Percentiles rank a stretch among this genome's conserved stretches.
Conservation (phyloP, 2,797 vertebrate species). For the Acropternis orthonyx region DNA sequence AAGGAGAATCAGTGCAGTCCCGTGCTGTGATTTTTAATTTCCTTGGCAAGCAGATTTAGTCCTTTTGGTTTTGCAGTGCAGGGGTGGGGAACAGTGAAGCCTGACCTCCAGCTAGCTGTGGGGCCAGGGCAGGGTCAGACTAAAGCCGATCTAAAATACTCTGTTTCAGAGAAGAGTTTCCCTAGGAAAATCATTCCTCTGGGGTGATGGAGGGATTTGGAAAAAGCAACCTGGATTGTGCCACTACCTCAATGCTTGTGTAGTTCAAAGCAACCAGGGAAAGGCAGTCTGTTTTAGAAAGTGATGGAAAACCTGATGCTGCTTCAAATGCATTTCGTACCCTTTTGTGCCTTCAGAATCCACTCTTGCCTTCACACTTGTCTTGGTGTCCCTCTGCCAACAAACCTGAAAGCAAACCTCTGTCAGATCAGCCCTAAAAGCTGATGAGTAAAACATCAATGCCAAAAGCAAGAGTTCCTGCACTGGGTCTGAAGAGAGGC, state of each 20-base stretch:
- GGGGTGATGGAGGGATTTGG: background rate
- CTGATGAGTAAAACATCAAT: background rate
- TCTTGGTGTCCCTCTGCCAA: background rate
- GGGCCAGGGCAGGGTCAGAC: background rate
- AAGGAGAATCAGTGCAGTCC: background rate
- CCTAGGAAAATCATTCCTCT: background rate
- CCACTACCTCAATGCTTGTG: background rate
- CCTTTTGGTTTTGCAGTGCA: background rate
- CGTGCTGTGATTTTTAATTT: accelerated
- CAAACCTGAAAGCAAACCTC: background rate
- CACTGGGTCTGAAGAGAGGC: background rate
- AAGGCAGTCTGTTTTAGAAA: background rate
- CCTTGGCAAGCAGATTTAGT: background rate
- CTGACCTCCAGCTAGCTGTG: accelerated
- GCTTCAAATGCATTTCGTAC: background rate
- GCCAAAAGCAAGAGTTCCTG: background rate
- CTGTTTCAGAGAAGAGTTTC: background rate
- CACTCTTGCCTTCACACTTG: background rate
- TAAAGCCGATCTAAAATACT: background rate
- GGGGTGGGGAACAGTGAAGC: too few species aligned
- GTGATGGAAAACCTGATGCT: background rate
- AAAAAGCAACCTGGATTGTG: background rate
- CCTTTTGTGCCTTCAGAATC: background rate
- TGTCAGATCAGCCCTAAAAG: background rate
- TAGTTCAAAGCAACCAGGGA: background rate